Evolutionary conservation across 2,888 invertebrate genomes (phyloP), one percentile per base, ranked within the genome.

Genomic region (Orthonevra nobilis): DNA sequence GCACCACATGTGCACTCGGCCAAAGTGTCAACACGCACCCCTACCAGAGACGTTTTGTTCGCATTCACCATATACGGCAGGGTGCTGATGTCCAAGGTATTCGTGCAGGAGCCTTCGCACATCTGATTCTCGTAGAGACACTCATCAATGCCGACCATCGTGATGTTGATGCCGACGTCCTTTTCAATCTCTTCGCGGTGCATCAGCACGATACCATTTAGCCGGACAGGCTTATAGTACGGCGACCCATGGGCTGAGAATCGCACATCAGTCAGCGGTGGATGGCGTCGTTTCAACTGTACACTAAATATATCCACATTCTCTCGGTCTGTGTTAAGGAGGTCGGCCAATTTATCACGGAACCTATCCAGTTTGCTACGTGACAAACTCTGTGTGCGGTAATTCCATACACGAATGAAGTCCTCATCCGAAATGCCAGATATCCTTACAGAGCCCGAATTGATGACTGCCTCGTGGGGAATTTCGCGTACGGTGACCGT

Each of bases 261-360:
- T 82, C 98, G 91, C 2, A 99, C 93, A 85, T 98, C 98, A 0
- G 97, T 97, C 34, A 96, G 91, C 1, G 96, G 95, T 0, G 97
- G 96, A 89, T 95, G 94, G 83, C 95, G 94, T 83, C 95, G 92
- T 83, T 96, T 92, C 38, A 96, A 89, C 88, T 98, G 97, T 10
- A 99, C 97, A 87, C 98, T 98, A 88, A 99, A 99, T 63, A 99
- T 94, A 84, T 98, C 97, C 10, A 99, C 96, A 86, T 97, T 96
- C 83, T 96, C 95, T 28, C 94, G 91, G 83, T 95, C 94, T 2
- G 96, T 95, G 82, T 94, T 94, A 50, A 98, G 90, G 82, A 97
- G 91, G 86, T 95, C 94, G 0, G 94, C 95, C 81, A 98, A 90
- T 89, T 97, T 95, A 83, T 96, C 95, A 84, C 95, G 92, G 88